A percentile compares a stretch with the other conserved stretches of the same genome.
Evolutionary conservation across 2,113 vertebrate species (phyloP).

Genomic region (Hiodon alosoides): DNA sequence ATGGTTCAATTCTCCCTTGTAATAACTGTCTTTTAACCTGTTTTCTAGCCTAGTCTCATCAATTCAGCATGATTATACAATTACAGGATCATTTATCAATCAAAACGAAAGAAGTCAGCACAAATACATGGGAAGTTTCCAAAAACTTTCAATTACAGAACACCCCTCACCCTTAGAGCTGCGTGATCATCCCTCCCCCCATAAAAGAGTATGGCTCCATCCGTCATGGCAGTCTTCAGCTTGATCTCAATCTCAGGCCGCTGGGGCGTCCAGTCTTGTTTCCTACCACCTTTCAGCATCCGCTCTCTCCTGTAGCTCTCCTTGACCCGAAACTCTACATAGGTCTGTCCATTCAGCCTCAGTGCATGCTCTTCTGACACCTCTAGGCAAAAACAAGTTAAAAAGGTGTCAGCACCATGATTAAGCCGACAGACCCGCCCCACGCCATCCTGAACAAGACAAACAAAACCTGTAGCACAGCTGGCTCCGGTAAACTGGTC

Average conservation of each 20-base stretch:
- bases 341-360: conserved; percentile 43
- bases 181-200: conserved; percentile 32
- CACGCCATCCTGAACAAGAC: neutral
- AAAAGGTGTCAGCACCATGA: neutral
- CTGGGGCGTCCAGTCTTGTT: neutral
- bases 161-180: conserved; percentile 44
- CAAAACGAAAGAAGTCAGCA: no score
- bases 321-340: conserved; percentile 60
- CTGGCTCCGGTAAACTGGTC: conserved; percentile 52
- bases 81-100: no score
- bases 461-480: conserved; percentile 53
- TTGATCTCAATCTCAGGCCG: conserved; percentile 48
- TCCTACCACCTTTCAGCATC: conserved; percentile 33
- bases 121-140: neutral
- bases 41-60: no score
- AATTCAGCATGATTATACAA: no score
- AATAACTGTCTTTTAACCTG: no score
- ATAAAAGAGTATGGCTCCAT: conserved; percentile 50
- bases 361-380: conserved; percentile 53
- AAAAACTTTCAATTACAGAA: neutral
- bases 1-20: no score
- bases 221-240: conserved; percentile 48
- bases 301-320: conserved; percentile 59
- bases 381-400: conserved; percentile 37
- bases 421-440: no score